Base-by-base conservation (phyloP, 1,140 invertebrate species). In the Centruroides sculpturatus region DNA sequence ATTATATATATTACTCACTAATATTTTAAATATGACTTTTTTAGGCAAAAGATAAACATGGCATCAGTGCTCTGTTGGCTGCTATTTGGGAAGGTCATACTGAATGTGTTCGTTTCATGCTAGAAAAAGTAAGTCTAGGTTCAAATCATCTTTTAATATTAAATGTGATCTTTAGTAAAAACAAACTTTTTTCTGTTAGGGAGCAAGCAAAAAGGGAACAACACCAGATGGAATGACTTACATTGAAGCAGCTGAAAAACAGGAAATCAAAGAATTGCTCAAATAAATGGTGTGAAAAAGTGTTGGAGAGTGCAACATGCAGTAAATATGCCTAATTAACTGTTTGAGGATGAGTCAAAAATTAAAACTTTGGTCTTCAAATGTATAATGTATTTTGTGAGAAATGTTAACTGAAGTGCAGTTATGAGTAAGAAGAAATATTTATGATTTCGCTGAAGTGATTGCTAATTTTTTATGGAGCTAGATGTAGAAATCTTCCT, bases 11-110 rank as follows among this genome's bases (percentile, higher is more conserved):
- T n/a, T n/a, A n/a, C n/a, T n/a, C n/a, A n/a, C n/a, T n/a, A n/a
- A n/a, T n/a, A n/a, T n/a, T n/a, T n/a, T n/a, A n/a, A n/a, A n/a
- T n/a, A 67, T 64, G 47, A 68, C 66, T 74, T 78, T 69, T 71
- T 10, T 69, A 91, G 87, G 83, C 83, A 57, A 82, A 82, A 72
- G 92, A 97, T 73, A 93, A 93, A 76, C 89, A 94, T 81, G 92
- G 90, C 7, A 95, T 97, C 64, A 91, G 86, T 60, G 85, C 90
- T 34, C 77, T 97, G 49, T 73, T 96, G 66, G 89, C 92, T 64
- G 92, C 92, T 62, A 92, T 96, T 69, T 97, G 89, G 89, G 92
- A 97, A 77, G 91, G 90, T 55, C 92, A 97, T 71, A 90, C 85
- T 56, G 82, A 85, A 59, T 93, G 90, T 78, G 91, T 96, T 34